phyloP scores from a whole-genome alignment of 37 sponge, comb jelly and placozoan species.

The Oopsacas minuta region DNA sequence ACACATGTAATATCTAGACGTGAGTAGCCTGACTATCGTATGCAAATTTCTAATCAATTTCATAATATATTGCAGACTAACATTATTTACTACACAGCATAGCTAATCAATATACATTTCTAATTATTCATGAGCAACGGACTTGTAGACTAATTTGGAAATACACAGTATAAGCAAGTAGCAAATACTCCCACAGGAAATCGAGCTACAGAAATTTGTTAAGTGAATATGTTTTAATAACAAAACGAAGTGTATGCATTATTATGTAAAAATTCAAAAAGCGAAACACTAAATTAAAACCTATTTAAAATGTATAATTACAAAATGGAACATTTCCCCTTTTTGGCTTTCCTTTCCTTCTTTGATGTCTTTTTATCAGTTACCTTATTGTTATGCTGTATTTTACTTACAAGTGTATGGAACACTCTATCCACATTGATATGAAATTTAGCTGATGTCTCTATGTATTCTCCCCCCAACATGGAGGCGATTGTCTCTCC shows the following conservation, averaged over 20 bases:
- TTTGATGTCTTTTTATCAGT: background rate
- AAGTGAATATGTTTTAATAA: background rate
- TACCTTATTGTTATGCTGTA: background rate
- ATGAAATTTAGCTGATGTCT: background rate
- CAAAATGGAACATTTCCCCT: background rate
- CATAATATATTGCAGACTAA: no score
- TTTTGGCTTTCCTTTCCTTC: background rate
- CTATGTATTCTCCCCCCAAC: background rate
- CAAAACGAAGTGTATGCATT: background rate
- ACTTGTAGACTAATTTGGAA: no score
- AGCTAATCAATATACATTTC: no score
- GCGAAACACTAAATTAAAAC: background rate
- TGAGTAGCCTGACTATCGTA: no score
- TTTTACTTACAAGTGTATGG: background rate
- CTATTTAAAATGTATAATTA: background rate
- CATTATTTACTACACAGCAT: no score
- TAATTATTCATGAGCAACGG: no score
- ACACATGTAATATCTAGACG: no score
- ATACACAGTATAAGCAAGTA: no score
- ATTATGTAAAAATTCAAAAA: background rate
- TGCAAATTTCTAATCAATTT: no score
- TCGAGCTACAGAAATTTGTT: no score
- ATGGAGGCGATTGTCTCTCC: constrained; percentile 18
- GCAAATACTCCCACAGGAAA: no score
- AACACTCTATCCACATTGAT: constrained; percentile 13